Conservation (phyloP, 2,113 vertebrate species). For the Pungitius pungitius region DNA sequence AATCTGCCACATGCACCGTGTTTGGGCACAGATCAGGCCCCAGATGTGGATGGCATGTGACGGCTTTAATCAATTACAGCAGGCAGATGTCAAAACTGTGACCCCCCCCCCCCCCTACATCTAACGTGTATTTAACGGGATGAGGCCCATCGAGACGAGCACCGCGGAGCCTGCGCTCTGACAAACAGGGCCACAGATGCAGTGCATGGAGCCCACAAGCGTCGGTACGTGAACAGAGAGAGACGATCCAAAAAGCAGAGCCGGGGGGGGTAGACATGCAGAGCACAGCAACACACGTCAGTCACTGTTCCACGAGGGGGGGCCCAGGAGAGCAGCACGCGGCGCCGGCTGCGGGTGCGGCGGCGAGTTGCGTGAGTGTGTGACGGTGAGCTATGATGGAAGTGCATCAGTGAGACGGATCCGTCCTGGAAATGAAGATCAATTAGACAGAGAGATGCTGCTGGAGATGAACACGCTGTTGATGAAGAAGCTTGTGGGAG, state of each 20-base stretch:
- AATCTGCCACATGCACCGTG: neutral
- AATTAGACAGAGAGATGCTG: constrained; percentile 60
- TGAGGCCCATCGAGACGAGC: neutral
- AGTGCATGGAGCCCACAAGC: neutral
- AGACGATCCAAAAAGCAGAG: constrained; percentile 20
- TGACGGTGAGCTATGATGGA: constrained; percentile 61
- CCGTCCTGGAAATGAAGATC: constrained; percentile 67
- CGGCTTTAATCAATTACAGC: neutral
- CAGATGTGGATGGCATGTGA: neutral
- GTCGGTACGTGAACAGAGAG: constrained; percentile 25
- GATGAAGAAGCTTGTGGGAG: constrained; percentile 55
- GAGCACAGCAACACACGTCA: constrained; percentile 48
- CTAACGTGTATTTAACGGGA: constrained; percentile 20
- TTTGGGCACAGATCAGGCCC: neutral
- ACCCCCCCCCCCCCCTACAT: constrained; percentile 13
- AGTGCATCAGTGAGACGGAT: constrained; percentile 65
- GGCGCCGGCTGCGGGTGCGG: constrained; percentile 48
- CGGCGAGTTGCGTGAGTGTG: neutral
- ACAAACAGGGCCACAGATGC: constrained; percentile 13
- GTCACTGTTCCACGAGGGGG: constrained; percentile 44
- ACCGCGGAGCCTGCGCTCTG: constrained; percentile 11
- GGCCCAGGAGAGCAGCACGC: no score
- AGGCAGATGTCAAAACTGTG: neutral
- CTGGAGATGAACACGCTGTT: constrained; percentile 47
- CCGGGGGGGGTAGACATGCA: constrained; percentile 5